These are phyloP conservation scores for Nemotelus nigrinus DNA, from an alignment of 2,888 invertebrate species.

Conservation along the genomic window DNA sequence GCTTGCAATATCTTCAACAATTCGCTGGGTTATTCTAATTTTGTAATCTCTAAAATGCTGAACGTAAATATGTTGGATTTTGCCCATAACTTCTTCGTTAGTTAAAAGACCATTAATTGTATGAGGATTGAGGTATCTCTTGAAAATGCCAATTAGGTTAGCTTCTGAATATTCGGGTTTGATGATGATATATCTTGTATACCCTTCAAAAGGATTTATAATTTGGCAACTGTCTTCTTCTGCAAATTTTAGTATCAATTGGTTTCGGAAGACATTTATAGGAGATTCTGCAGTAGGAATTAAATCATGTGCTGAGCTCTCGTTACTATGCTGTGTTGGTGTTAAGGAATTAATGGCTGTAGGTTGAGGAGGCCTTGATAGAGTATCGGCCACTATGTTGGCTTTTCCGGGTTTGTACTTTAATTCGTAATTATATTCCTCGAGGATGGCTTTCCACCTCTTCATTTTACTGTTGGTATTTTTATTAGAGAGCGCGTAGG, in stretches of 20 bases:
- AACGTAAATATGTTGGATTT: slow-evolving; percentile 46
- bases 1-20: slow-evolving; percentile 39
- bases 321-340: slow-evolving; percentile 38
- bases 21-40: slow-evolving; percentile 40
- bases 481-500: too few relatives aligned
- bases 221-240: slow-evolving; percentile 8
- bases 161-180: neutral
- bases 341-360: slow-evolving; percentile 25
- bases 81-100: slow-evolving; percentile 34
- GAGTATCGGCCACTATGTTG: neutral
- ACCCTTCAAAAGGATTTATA: neutral
- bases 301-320: slow-evolving; percentile 42
- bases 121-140: slow-evolving; percentile 19
- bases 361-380: neutral
- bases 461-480: neutral
- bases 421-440: too few relatives aligned
- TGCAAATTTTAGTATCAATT: neutral
- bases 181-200: slow-evolving; percentile 2
- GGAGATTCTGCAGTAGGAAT: slow-evolving; percentile 21
- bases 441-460: neutral
- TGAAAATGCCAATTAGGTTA: neutral
- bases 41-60: slow-evolving; percentile 42
- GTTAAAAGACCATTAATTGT: slow-evolving; percentile 41
- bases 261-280: slow-evolving; percentile 30
- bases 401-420: too few relatives aligned